Evolutionary conservation across 2,113 vertebrate species (phyloP).

Genomic region (Mirounga angustirostris): DNA sequence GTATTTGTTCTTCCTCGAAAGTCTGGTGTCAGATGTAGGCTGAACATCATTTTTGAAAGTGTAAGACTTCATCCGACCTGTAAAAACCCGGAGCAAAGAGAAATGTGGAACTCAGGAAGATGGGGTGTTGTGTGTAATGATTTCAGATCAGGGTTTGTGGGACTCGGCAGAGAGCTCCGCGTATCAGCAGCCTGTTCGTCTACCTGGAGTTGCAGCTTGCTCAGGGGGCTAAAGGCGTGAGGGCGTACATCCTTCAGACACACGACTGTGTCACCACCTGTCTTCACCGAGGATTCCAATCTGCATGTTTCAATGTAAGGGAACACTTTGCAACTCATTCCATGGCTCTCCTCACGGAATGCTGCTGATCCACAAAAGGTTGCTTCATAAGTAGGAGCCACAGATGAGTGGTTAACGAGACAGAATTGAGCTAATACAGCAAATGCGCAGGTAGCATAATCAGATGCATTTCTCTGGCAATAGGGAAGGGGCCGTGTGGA

Average conservation of each 20-base stretch:
- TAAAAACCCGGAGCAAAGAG: constrained; percentile 25
- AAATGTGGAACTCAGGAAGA: neutral
- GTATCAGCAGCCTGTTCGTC: neutral
- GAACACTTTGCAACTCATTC: neutral
- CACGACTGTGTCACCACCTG: neutral
- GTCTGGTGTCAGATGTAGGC: constrained; percentile 21
- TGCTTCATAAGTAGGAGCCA: neutral
- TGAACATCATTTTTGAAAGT: constrained; percentile 33
- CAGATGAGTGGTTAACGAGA: neutral
- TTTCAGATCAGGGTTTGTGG: neutral
- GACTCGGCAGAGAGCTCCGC: neutral
- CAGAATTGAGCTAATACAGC: neutral
- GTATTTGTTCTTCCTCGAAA: constrained; percentile 31
- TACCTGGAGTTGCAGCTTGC: fast-evolving
- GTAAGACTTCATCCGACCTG: constrained; percentile 17
- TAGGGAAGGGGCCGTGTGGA: neutral
- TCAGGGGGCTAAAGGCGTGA: neutral
- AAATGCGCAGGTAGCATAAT: neutral
- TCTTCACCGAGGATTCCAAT: constrained; percentile 66
- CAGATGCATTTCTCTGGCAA: neutral
- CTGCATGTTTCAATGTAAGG: constrained; percentile 41
- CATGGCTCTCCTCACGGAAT: neutral
- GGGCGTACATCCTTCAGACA: neutral
- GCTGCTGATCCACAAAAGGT: neutral
- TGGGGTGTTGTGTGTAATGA: neutral